These are phyloP conservation scores for Eumacrocentrus americanus DNA, from an alignment of 2,888 invertebrate species.

Conservation along the genomic window DNA sequence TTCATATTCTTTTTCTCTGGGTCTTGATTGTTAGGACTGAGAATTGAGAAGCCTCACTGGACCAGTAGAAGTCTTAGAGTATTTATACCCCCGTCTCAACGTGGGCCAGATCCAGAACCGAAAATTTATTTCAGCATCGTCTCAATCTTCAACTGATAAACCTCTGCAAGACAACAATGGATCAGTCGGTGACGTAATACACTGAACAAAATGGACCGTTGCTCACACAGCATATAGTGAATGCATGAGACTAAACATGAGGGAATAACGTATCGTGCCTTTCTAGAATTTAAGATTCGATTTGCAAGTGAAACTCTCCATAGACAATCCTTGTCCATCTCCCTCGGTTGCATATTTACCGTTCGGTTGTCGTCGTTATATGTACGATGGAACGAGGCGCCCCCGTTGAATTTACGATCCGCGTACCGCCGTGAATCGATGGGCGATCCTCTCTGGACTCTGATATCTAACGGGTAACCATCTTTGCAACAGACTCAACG, in stretches of 20 bases:
- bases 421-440: slow-evolving; percentile 45
- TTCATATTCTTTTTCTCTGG: neutral
- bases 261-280: too few relatives aligned
- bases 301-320: too few relatives aligned
- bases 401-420: slow-evolving; percentile 52
- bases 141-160: slow-evolving; percentile 10
- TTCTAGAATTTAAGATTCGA: too few relatives aligned
- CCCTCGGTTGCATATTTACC: too few relatives aligned
- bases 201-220: neutral
- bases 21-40: slow-evolving; percentile 1
- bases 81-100: slow-evolving; percentile 6
- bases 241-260: neutral
- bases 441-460: slow-evolving; percentile 42
- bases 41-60: slow-evolving; percentile 11
- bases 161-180: neutral
- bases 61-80: neutral
- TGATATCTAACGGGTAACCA: slow-evolving; percentile 46
- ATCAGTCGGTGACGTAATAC: neutral
- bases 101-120: neutral
- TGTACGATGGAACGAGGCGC: slow-evolving; percentile 34
- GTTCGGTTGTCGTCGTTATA: slow-evolving; percentile 31
- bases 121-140: slow-evolving; percentile 12
- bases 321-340: too few relatives aligned
- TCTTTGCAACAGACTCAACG: slow-evolving; percentile 15
- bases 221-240: neutral